Evolutionary conservation across 2,888 invertebrate species (phyloP).

Genomic region (Drosophila macrospina): DNA sequence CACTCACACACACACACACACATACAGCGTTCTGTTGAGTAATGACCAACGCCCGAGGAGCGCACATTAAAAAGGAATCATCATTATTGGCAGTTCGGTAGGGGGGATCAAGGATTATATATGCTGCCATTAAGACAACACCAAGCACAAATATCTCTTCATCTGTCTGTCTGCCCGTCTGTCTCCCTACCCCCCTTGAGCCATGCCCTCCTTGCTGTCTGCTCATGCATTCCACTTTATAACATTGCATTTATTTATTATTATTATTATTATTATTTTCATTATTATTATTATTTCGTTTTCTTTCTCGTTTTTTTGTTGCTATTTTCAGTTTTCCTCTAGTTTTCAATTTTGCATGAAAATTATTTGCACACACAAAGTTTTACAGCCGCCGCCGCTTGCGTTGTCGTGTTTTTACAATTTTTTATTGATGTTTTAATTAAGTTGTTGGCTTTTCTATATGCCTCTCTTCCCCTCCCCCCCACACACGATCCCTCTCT

Average conservation of each 20-base stretch:
- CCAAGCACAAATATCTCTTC: conserved; percentile 50
- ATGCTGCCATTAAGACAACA: conserved; percentile 57
- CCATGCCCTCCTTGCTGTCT: too few relatives aligned
- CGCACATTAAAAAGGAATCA: conserved; percentile 83
- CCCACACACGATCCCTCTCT: background rate
- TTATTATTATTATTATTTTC: conserved; percentile 27
- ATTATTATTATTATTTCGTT: background rate
- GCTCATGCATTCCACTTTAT: conserved; percentile 52
- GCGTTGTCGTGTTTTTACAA: conserved; percentile 63
- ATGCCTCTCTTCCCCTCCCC: background rate
- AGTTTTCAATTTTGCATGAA: conserved; percentile 61
- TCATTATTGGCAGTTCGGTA: conserved; percentile 79
- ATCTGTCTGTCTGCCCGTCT: conserved; percentile 13
- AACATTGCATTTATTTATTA: conserved; percentile 53
- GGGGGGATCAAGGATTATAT: conserved; percentile 64
- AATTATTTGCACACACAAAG: conserved; percentile 52
- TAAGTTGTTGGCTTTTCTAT: conserved; percentile 67
- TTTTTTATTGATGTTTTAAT: conserved; percentile 81
- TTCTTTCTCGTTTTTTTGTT: conserved; percentile 16
- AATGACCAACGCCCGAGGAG: conserved; percentile 76
- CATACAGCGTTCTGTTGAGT: conserved; percentile 45
- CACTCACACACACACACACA: background rate
- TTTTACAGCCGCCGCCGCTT: conserved; percentile 44
- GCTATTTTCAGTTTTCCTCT: conserved; percentile 54
- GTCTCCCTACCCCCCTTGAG: conserved; percentile 6